A percentile compares a stretch with the other conserved stretches of the same genome.
These are phyloP conservation scores for Chionodraco myersi DNA, from an alignment of 2,113 vertebrate species.

Conservation along the genomic window DNA sequence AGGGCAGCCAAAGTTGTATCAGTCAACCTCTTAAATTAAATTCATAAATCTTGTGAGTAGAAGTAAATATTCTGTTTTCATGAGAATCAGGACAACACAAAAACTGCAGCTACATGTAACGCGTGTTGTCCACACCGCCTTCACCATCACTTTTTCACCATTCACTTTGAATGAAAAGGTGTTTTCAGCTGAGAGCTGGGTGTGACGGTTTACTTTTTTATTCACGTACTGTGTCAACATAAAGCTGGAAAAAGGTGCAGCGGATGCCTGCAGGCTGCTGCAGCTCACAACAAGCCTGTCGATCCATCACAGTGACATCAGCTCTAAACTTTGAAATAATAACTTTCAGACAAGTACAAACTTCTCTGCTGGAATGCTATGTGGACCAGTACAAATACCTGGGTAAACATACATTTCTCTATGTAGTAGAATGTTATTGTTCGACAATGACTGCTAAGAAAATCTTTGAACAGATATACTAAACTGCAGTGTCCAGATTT, in stretches of 20 bases:
- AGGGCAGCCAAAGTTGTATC: neutral
- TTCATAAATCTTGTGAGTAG: neutral
- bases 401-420: neutral
- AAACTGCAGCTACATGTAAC: neutral
- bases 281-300: constrained; percentile 42
- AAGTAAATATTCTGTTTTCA: neutral
- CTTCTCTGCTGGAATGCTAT: constrained; percentile 11
- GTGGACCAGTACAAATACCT: neutral
- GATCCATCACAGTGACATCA: constrained; percentile 25
- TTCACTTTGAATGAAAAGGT: neutral
- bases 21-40: neutral
- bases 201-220: constrained; percentile 32
- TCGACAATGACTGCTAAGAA: neutral
- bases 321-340: neutral
- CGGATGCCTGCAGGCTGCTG: constrained; percentile 19
- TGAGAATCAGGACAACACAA: neutral
- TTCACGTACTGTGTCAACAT: constrained; percentile 25
- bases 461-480: neutral
- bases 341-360: constrained; percentile 16
- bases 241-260: constrained; percentile 9
- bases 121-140: neutral
- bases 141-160: neutral
- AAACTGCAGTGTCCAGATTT: neutral
- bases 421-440: neutral
- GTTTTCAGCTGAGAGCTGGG: constrained; percentile 22